phyloP scores from a whole-genome alignment of 1,140 invertebrate genomes.

The Drepana arcuata region DNA sequence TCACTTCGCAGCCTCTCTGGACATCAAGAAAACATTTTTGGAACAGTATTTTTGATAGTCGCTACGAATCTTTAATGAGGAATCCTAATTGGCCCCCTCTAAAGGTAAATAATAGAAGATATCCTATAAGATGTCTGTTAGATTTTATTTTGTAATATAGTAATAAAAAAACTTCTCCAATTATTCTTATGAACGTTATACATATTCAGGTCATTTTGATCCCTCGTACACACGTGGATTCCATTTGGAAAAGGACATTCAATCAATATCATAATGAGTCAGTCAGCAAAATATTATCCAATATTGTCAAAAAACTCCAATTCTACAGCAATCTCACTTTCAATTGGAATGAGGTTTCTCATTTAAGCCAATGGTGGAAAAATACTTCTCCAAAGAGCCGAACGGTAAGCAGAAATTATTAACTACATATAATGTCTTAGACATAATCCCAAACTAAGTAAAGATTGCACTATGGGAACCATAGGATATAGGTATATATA shows the following conservation, averaged over 20 bases:
- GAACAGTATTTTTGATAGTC: conserved; percentile 45
- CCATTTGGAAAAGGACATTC: conserved; percentile 45
- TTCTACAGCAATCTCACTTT: conserved; percentile 88
- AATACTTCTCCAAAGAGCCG: conserved; percentile 33
- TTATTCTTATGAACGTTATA: conserved; percentile 2
- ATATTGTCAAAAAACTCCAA: conserved; percentile 86
- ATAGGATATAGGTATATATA: no score
- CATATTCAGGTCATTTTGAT: conserved; percentile 43
- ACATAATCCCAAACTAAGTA: no score
- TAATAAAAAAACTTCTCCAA: not conserved
- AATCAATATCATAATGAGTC: conserved; percentile 35
- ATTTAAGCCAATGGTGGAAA: conserved; percentile 93
- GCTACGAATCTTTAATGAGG: conserved; percentile 53
- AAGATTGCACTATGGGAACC: no score
- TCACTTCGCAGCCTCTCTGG: conserved; percentile 40
- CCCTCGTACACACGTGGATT: conserved; percentile 35
- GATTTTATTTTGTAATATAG: not conserved
- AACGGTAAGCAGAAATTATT: no score
- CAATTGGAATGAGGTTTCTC: conserved; percentile 94
- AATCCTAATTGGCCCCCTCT: conserved; percentile 49
- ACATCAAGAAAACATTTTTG: conserved; percentile 33
- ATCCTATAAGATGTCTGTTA: no score
- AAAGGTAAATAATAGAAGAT: no score
- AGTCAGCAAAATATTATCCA: conserved; percentile 53
- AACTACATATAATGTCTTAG: no score